These are phyloP conservation scores for Emydocephalus ijimae DNA, from an alignment of 2,113 vertebrate species.

Conservation along the genomic window DNA sequence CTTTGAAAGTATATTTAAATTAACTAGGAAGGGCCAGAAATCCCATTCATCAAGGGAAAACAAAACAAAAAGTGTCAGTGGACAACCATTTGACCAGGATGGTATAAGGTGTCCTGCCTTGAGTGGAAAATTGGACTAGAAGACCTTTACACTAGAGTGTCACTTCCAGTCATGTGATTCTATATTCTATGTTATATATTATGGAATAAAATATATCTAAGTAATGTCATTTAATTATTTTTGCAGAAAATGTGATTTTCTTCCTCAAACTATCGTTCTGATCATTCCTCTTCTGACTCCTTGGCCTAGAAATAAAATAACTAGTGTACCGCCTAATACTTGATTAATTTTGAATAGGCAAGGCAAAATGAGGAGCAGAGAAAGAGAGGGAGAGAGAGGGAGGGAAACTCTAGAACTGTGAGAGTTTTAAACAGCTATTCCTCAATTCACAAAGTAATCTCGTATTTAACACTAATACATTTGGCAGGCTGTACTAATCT, in stretches of 20 bases:
- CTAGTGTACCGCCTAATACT: constrained; percentile 11
- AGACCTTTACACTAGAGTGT: neutral
- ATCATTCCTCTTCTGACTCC: neutral
- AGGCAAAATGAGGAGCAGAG: neutral
- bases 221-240: neutral
- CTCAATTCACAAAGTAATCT: constrained; percentile 47
- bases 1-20: no score
- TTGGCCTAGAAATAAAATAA: neutral
- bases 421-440: constrained; percentile 41
- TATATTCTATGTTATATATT: neutral
- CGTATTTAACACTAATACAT: constrained; percentile 51
- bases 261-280: neutral
- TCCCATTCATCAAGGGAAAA: no score
- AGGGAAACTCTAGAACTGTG: neutral
- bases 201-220: no score
- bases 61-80: neutral
- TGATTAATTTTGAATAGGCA: constrained; percentile 1
- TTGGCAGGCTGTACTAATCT: constrained; percentile 47
- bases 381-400: neutral
- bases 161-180: neutral
- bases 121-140: neutral
- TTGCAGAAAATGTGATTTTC: neutral
- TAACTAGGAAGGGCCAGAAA: no score
- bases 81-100: neutral
- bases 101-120: neutral